These are phyloP conservation scores for Natrix natrix DNA, from an alignment of 2,797 vertebrate species.

Conservation along the genomic window DNA sequence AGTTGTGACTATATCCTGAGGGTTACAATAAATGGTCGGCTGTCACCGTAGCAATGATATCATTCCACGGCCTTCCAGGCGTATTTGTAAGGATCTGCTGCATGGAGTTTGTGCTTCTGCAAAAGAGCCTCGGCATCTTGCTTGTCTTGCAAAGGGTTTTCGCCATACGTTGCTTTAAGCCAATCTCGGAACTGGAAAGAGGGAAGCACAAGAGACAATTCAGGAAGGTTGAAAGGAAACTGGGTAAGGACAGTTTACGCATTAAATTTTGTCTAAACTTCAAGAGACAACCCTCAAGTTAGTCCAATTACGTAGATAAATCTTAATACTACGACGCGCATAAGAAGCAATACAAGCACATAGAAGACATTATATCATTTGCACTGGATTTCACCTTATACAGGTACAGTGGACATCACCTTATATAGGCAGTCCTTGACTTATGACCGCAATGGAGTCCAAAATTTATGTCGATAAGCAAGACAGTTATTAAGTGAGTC, in stretches of 20 bases:
- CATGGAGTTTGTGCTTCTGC: conserved; percentile 75
- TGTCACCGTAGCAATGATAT: conserved; percentile 66
- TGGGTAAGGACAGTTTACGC: not conserved
- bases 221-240: not conserved
- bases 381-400: not conserved
- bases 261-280: not conserved
- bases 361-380: not conserved
- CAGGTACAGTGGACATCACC: too few relatives aligned
- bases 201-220: conserved; percentile 20
- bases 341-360: not conserved
- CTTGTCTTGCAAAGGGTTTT: conserved; percentile 84
- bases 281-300: not conserved
- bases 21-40: conserved; percentile 20
- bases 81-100: conserved; percentile 60
- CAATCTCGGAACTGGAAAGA: conserved; percentile 83
- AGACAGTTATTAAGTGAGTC: too few relatives aligned
- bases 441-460: too few relatives aligned
- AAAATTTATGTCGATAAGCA: too few relatives aligned
- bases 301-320: not conserved
- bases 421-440: too few relatives aligned
- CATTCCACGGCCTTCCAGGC: conserved; percentile 70
- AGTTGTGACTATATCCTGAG: not conserved
- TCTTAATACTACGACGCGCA: too few relatives aligned
- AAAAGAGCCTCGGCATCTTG: conserved; percentile 83
- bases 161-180: conserved; percentile 84